Conservation (phyloP, 2,113 vertebrate genomes). For the Ailuropoda melanoleuca region DNA sequence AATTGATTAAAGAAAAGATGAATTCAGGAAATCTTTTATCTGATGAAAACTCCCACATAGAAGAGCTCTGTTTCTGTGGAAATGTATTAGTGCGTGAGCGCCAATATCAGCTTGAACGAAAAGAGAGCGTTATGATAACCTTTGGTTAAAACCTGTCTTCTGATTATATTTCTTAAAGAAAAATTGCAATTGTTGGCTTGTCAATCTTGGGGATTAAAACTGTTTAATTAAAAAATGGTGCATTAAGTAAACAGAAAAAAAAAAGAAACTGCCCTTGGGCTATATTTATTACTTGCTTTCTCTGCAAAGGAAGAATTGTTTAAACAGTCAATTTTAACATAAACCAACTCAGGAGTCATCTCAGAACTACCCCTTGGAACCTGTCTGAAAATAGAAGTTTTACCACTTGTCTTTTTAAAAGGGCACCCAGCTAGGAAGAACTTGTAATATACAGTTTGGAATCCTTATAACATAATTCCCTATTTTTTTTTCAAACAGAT, state of each 20-base stretch:
- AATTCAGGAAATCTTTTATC: neutral
- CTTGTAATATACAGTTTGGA: neutral
- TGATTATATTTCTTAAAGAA: neutral
- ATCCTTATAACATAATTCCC: neutral
- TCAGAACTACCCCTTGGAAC: neutral
- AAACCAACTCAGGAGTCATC: neutral
- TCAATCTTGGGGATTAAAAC: neutral
- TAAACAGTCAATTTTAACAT: constrained; percentile 2
- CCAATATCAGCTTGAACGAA: neutral
- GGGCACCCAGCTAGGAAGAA: neutral
- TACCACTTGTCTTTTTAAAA: constrained; percentile 36
- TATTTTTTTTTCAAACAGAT: neutral
- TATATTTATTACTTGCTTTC: neutral
- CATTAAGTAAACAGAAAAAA: neutral
- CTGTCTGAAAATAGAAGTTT: constrained; percentile 39
- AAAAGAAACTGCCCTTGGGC: neutral
- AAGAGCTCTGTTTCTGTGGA: neutral
- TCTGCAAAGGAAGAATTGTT: constrained; percentile 38
- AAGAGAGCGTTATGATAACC: neutral
- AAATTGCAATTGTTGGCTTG: neutral
- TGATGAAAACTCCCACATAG: neutral
- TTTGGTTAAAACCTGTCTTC: neutral
- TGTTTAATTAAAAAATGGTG: neutral
- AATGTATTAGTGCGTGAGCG: neutral
- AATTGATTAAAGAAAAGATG: neutral